Conservation (phyloP, 2,113 vertebrate genomes). For the Chaenocephalus aceratus region DNA sequence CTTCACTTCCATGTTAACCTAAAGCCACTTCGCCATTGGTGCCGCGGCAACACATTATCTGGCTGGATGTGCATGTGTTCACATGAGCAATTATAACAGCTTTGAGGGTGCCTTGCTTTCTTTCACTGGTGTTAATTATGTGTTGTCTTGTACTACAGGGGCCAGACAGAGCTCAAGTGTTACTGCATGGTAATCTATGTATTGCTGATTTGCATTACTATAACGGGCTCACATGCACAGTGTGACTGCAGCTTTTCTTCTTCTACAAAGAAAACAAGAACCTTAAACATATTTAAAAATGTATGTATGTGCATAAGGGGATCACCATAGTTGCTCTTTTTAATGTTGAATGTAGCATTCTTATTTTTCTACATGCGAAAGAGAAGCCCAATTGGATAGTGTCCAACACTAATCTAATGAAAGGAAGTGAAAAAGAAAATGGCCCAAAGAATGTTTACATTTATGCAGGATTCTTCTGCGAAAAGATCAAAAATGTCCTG, state of each 20-base stretch:
- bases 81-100: constrained; percentile 39
- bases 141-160: constrained; percentile 45
- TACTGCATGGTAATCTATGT: constrained; percentile 23
- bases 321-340: not conserved
- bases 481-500: not conserved
- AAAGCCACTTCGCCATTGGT: constrained; percentile 17
- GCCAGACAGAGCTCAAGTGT: constrained; percentile 20
- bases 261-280: not conserved
- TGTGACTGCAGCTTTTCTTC: not conserved
- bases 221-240: not conserved
- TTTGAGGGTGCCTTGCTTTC: constrained; percentile 33
- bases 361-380: not conserved
- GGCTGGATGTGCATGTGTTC: constrained; percentile 15
- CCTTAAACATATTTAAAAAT: constrained; percentile 1
- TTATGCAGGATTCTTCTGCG: no score
- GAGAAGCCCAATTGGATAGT: not conserved
- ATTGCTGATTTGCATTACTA: constrained; percentile 6
- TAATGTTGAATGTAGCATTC: not conserved
- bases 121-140: constrained; percentile 58
- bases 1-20: constrained; percentile 2
- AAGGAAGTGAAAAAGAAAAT: not conserved
- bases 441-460: no score
- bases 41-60: constrained; percentile 18
- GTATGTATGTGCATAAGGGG: not conserved
- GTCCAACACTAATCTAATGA: not conserved